A percentile compares a stretch with the other conserved stretches of the same genome.
These are phyloP conservation scores for Sinonovacula constricta DNA, from an alignment of 1,140 invertebrate genomes.

Conservation along the genomic window DNA sequence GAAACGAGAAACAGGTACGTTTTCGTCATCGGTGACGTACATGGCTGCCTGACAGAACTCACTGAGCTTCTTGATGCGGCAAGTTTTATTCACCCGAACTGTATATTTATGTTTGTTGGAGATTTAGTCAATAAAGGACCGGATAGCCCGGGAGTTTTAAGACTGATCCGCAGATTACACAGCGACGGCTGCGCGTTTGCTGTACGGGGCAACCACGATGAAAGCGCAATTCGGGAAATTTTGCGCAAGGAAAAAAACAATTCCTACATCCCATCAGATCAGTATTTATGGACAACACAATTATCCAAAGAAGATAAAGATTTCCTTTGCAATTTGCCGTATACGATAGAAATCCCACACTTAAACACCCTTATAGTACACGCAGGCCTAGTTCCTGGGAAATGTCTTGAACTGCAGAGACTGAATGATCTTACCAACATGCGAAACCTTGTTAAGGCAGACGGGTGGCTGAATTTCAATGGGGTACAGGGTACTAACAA, in stretches of 20 bases:
- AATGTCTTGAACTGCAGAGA: conserved; percentile 63
- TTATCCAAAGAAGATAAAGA: conserved; percentile 69
- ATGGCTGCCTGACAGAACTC: conserved; percentile 78
- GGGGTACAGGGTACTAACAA: conserved; percentile 55
- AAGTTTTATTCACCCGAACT: conserved; percentile 15
- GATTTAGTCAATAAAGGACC: conserved; percentile 78
- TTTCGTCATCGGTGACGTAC: conserved; percentile 77
- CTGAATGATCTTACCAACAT: conserved; percentile 72
- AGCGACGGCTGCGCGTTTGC: conserved; percentile 41
- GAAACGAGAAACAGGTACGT: too few species aligned
- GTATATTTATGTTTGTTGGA: conserved; percentile 75
- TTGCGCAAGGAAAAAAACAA: conserved; percentile 18
- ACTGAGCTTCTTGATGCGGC: conserved; percentile 63
- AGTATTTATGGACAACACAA: conserved; percentile 70
- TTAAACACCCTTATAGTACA: conserved; percentile 76
- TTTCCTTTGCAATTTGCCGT: conserved; percentile 73
- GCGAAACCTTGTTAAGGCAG: conserved; percentile 71
- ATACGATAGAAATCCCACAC: conserved; percentile 75
- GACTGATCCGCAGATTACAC: conserved; percentile 50
- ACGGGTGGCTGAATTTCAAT: conserved; percentile 36
- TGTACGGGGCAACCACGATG: conserved; percentile 74
- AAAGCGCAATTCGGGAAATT: conserved; percentile 58
- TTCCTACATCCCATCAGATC: conserved; percentile 57
- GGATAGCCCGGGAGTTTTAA: conserved; percentile 69
- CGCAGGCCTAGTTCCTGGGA: conserved; percentile 76